Conservation (phyloP, 2,797 vertebrate genomes). For the Rhabdomys pumilio region DNA sequence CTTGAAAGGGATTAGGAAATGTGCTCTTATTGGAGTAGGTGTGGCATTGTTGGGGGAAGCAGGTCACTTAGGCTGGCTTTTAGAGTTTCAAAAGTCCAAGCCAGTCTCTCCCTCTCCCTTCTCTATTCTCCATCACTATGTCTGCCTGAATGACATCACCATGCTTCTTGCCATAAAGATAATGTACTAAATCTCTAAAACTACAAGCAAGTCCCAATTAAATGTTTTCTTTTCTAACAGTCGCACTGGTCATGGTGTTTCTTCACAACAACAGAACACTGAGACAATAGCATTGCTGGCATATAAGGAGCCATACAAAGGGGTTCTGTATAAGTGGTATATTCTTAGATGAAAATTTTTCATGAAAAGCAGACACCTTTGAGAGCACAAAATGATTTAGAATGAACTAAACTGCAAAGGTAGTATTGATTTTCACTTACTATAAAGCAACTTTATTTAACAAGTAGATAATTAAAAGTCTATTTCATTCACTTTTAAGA, state of each 20-base stretch:
- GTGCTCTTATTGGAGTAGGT: too few species aligned
- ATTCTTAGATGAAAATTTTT: not conserved
- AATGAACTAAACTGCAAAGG: not conserved
- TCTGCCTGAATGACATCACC: not conserved
- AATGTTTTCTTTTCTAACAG: not conserved
- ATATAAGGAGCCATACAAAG: not conserved
- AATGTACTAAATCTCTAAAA: not conserved
- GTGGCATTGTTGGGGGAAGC: too few species aligned
- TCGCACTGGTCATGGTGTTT: not conserved
- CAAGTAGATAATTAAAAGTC: not conserved
- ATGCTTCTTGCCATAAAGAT: not conserved
- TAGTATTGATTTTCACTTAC: not conserved
- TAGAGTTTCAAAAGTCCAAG: not conserved
- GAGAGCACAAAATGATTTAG: not conserved
- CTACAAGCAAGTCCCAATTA: not conserved
- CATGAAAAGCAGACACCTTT: not conserved
- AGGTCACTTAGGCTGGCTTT: too few species aligned
- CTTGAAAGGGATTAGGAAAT: too few species aligned
- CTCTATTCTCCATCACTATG: not conserved
- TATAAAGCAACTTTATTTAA: conserved; percentile 14
- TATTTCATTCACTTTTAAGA: not conserved
- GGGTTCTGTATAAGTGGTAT: not conserved
- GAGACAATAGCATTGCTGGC: not conserved
- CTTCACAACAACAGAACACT: not conserved
- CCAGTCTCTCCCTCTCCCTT: accelerated